Conservation (phyloP, 2,113 vertebrate genomes). For the Procavia capensis region DNA sequence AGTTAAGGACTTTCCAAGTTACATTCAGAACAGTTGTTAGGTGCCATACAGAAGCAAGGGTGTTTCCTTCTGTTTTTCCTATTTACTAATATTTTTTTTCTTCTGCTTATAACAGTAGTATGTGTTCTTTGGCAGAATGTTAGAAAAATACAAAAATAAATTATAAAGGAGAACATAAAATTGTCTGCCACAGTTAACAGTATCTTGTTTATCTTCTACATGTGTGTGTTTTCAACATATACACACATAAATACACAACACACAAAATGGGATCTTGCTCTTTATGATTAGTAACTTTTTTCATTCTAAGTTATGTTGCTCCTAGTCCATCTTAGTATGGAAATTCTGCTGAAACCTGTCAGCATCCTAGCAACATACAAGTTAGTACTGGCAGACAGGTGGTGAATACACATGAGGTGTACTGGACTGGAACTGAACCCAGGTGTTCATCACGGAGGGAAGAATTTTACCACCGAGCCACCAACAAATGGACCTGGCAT, state of each 20-base stretch:
- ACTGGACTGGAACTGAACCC: neutral
- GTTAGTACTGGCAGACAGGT: neutral
- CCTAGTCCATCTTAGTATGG: neutral
- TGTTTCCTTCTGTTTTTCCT: neutral
- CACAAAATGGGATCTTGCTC: neutral
- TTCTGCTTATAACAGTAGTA: neutral
- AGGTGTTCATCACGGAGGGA: neutral
- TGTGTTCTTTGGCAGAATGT: neutral
- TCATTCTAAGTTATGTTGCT: neutral
- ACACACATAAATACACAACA: neutral
- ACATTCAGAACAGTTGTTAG: slow-evolving; percentile 35
- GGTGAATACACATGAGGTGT: neutral
- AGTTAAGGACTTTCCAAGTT: slow-evolving; percentile 72
- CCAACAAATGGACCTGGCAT: neutral
- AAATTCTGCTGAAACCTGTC: neutral
- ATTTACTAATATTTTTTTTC: neutral
- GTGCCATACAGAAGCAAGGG: neutral
- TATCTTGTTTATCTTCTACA: neutral
- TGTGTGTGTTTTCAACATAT: neutral
- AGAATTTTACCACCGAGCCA: neutral
- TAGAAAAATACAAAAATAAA: neutral
- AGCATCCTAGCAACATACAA: neutral
- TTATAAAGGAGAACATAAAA: neutral
- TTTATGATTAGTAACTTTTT: neutral
- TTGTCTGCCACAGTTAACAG: neutral